Conservation (phyloP, 1,140 invertebrate species). For the Zophobas atratus region DNA sequence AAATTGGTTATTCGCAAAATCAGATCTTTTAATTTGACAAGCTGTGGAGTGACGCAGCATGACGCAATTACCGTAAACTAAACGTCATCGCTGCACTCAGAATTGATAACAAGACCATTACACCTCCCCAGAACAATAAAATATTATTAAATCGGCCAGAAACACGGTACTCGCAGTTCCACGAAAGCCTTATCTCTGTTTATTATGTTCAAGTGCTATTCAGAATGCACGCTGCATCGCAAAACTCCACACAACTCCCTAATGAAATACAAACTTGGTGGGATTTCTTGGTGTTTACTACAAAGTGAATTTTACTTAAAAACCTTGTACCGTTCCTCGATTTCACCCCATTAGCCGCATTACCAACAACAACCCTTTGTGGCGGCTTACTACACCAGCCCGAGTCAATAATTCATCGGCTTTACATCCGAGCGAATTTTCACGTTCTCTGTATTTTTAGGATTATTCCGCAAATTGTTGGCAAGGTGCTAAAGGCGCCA, state of each 20-base stretch:
- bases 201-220: conserved; percentile 16
- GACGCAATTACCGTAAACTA: too few relatives aligned
- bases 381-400: neutral
- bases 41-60: too few relatives aligned
- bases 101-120: conserved; percentile 26
- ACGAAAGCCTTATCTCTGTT: conserved; percentile 21
- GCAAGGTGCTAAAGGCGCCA: conserved; percentile 37
- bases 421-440: neutral
- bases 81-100: too few relatives aligned
- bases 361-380: neutral
- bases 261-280: conserved; percentile 24
- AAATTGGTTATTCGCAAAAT: too few relatives aligned
- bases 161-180: conserved; percentile 21
- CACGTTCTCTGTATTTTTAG: conserved; percentile 34
- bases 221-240: conserved; percentile 28
- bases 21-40: too few relatives aligned
- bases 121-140: conserved; percentile 17
- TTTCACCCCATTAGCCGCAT: neutral
- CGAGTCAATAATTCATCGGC: conserved; percentile 9
- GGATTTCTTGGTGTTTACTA: conserved; percentile 22
- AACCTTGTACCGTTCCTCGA: neutral
- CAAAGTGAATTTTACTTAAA: neutral
- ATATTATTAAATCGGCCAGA: conserved; percentile 31
- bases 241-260: conserved; percentile 18
- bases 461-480: conserved; percentile 32